Conservation (phyloP, 2,888 invertebrate species). For the Glaucopsyche alexis region DNA sequence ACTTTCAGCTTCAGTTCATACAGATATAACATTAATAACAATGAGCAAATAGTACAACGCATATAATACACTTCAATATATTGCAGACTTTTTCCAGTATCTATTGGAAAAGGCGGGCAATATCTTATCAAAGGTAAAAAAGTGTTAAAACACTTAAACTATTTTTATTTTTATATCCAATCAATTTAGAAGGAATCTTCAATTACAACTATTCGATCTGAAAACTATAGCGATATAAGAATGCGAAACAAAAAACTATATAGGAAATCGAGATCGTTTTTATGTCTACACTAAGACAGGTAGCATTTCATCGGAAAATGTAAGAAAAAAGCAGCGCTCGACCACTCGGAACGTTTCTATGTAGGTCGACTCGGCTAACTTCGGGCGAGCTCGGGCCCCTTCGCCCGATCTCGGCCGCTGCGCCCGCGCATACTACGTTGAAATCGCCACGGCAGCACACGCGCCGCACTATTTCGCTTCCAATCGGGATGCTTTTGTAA, state of each 20-base stretch:
- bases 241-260: constrained; percentile 37
- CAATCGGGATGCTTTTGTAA: constrained; percentile 55
- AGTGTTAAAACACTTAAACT: no score
- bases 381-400: constrained; percentile 58
- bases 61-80: no score
- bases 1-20: no score
- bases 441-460: constrained; percentile 61
- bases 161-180: background rate
- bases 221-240: constrained; percentile 33
- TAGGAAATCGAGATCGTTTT: constrained; percentile 50
- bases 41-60: no score
- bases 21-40: no score
- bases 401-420: constrained; percentile 54
- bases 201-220: constrained; percentile 30
- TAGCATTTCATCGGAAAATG: constrained; percentile 75
- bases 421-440: constrained; percentile 64
- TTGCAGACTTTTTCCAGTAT: no score
- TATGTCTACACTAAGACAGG: constrained; percentile 47
- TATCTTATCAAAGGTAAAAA: no score
- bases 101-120: no score
- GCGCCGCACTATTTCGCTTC: constrained; percentile 52
- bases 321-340: constrained; percentile 65
- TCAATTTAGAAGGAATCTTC: background rate
- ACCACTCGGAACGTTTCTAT: constrained; percentile 66
- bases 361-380: constrained; percentile 66